phyloP scores from a whole-genome alignment of 2,888 invertebrate genomes.

The Nemapogon koenigi region DNA sequence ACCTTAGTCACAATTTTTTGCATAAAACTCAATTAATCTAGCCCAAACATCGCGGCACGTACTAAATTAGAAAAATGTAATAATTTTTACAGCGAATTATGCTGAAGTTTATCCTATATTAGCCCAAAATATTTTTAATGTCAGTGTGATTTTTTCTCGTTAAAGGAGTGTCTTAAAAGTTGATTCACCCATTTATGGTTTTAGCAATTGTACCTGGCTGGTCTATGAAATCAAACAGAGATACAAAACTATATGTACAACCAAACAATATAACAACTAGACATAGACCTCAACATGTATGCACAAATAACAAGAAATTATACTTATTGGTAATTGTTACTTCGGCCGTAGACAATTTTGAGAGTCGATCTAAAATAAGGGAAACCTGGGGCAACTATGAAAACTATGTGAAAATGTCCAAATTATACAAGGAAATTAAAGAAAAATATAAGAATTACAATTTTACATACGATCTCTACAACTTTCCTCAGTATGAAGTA shows the following conservation, averaged over 20 bases:
- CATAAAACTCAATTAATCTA: too few relatives aligned
- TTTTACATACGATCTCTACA: conserved; percentile 37
- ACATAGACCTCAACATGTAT: conserved; percentile 66
- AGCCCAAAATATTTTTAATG: too few relatives aligned
- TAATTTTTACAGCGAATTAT: too few relatives aligned
- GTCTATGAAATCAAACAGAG: conserved; percentile 76
- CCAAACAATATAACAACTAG: conserved; percentile 73
- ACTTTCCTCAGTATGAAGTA: background rate
- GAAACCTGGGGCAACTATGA: conserved; percentile 72
- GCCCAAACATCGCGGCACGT: too few relatives aligned
- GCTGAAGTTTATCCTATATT: too few relatives aligned
- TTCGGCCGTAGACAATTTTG: conserved; percentile 73
- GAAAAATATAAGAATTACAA: conserved; percentile 44
- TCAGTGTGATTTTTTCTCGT: too few relatives aligned
- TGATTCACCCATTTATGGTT: too few relatives aligned
- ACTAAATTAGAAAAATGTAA: too few relatives aligned
- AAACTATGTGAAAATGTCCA: conserved; percentile 33
- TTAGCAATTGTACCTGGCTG: conserved; percentile 70
- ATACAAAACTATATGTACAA: conserved; percentile 73
- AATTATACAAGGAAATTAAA: conserved; percentile 28
- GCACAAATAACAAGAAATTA: conserved; percentile 40
- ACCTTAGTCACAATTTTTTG: too few relatives aligned
- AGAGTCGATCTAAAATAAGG: conserved; percentile 70
- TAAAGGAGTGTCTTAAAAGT: too few relatives aligned
- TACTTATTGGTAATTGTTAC: conserved; percentile 78